phyloP scores from a whole-genome alignment of 1,140 invertebrate genomes.

The Cyphomyrmex costatus region DNA sequence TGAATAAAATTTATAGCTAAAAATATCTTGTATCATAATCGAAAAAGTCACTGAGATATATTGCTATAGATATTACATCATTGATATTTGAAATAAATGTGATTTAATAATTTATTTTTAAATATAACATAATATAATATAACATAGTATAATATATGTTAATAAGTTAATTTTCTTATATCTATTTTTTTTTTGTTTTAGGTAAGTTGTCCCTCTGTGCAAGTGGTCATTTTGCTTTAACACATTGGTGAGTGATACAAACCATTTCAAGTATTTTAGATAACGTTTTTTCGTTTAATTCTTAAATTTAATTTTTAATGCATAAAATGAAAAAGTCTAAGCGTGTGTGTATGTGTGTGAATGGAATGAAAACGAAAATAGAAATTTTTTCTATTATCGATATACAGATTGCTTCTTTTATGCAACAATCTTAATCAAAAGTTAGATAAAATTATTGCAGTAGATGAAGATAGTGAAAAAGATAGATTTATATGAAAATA shows the following conservation, averaged over 20 bases:
- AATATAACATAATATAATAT: background rate
- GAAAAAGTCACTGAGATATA: background rate
- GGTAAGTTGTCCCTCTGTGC: conserved; percentile 60
- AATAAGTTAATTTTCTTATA: conserved; percentile 35
- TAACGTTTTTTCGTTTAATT: background rate
- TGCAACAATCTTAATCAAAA: conserved; percentile 1
- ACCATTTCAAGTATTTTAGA: background rate
- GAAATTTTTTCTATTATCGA: background rate
- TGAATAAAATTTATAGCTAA: background rate
- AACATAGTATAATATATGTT: background rate
- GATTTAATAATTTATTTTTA: background rate
- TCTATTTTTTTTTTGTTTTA: conserved; percentile 59
- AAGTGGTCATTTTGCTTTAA: background rate
- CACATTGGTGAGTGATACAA: conserved; percentile 51
- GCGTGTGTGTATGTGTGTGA: too few relatives aligned
- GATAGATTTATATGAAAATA: conserved; percentile 35
- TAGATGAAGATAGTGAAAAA: background rate
- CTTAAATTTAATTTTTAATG: background rate
- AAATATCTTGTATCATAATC: background rate
- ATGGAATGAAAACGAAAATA: background rate
- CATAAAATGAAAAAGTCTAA: background rate
- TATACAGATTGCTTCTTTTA: background rate
- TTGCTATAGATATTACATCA: background rate
- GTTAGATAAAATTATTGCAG: conserved; percentile 15
- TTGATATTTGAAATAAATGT: background rate